Evolutionary conservation across 2,797 vertebrate species (phyloP).

Genomic region (Denticeps clupeoides): DNA sequence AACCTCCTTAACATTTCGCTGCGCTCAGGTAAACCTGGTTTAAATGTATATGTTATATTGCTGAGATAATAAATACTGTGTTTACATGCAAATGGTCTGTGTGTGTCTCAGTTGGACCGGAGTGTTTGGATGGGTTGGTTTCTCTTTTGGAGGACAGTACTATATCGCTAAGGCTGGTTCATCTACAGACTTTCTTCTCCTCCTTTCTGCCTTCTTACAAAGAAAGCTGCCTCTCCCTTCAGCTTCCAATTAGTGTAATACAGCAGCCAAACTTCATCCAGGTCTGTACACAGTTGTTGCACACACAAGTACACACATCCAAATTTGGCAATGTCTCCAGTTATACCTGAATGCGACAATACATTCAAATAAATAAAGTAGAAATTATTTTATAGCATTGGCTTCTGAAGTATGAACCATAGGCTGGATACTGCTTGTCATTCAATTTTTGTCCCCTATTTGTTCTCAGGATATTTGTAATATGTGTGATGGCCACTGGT

Average conservation of each 20-base stretch:
- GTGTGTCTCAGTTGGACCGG: conserved; percentile 7
- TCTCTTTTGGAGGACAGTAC: conserved; percentile 48
- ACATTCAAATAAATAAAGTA: too few relatives aligned
- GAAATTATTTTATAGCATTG: too few relatives aligned
- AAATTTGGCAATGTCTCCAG: neutral
- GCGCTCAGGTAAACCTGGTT: conserved; percentile 41
- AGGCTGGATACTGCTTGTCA: too few relatives aligned
- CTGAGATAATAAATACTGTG: too few relatives aligned
- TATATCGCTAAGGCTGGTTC: conserved; percentile 54
- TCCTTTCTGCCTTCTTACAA: conserved; percentile 52
- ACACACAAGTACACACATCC: neutral
- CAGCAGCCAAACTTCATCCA: conserved; percentile 24
- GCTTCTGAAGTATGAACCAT: too few relatives aligned
- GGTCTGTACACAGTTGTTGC: conserved; percentile 14
- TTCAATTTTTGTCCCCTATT: too few relatives aligned
- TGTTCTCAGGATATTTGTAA: too few relatives aligned
- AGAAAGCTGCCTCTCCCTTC: conserved; percentile 46
- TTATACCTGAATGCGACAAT: neutral
- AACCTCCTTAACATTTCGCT: conserved; percentile 52
- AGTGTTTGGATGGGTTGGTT: conserved; percentile 34
- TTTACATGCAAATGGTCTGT: conserved; percentile 4
- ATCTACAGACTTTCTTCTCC: conserved; percentile 65
- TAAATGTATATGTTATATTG: too few relatives aligned
- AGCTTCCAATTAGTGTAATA: conserved; percentile 47
- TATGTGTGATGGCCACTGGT: too few relatives aligned